These are phyloP conservation scores for Phyllopteryx taeniolatus DNA, from an alignment of 2,113 vertebrate species.

Conservation along the genomic window DNA sequence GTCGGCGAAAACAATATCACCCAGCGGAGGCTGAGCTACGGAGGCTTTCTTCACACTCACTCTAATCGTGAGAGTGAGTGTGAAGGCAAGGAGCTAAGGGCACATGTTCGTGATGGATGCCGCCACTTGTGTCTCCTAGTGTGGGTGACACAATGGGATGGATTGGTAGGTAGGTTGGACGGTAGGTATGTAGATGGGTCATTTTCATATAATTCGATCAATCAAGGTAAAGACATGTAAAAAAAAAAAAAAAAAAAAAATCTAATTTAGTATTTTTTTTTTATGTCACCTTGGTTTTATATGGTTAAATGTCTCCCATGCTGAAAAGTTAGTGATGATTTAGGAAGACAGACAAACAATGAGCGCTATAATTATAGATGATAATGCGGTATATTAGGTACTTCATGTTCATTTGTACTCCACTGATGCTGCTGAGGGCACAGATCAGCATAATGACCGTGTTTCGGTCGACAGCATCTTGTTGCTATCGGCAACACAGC, in stretches of 20 bases:
- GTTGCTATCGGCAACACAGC: constrained; percentile 30
- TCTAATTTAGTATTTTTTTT: too few relatives aligned
- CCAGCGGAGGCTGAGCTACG: constrained; percentile 12
- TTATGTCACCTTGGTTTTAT: too few relatives aligned
- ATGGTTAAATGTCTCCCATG: too few relatives aligned
- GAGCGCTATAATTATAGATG: too few relatives aligned
- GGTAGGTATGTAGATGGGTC: too few relatives aligned
- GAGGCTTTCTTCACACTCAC: constrained; percentile 33
- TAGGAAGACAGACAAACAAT: too few relatives aligned
- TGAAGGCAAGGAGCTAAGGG: constrained; percentile 14
- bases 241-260: too few relatives aligned
- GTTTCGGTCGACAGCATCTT: constrained; percentile 26
- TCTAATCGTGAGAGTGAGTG: constrained; percentile 28
- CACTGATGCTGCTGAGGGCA: constrained; percentile 12
- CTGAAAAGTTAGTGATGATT: constrained; percentile 13
- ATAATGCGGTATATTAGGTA: too few relatives aligned
- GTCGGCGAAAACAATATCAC: constrained; percentile 5
- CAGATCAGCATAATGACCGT: constrained; percentile 48
- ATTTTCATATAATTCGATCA: too few relatives aligned
- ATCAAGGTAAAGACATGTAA: too few relatives aligned
- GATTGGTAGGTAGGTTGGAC: too few relatives aligned
- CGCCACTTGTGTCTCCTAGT: constrained; percentile 9
- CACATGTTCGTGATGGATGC: constrained; percentile 13
- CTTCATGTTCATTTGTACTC: constrained; percentile 10
- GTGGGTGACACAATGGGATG: constrained; percentile 1